Evolutionary conservation across 2,797 vertebrate genomes (phyloP), one percentile per base, ranked within the genome.

Genomic region (Lemur catta): DNA sequence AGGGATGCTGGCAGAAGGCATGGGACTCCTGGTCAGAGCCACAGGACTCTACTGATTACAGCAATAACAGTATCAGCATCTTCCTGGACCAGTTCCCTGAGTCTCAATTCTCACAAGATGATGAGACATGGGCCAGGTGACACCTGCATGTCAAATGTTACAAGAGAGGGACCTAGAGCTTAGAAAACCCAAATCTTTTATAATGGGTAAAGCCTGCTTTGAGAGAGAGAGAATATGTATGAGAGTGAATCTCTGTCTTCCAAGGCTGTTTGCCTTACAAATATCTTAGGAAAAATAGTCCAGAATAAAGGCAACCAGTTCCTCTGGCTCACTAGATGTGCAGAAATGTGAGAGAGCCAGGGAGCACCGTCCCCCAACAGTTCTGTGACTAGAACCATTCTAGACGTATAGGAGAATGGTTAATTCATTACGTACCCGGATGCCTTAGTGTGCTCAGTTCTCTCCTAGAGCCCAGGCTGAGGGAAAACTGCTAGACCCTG

Each of bases 351-450:
- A 35, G 79, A 82, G 20, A 38, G 6, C 2, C 28, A 0, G 1
- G 41, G 57, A 80, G 46, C 33, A 28, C 18, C 3, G 1, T n/a
- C 65, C 87, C 17, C 55, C 15, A 20, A 1, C 10, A 33, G 30
- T 2, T 1, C 0, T 0, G 5, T 15, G 76, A 43, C 50, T 75
- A 57, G 84, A 63, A 1, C 38, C 6, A 2, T 22, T 65, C 52
- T 9, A 35, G 57, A 24, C 1, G 2, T 4, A 4, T 17, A 17
- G 84, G 57, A 75, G 38, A 24, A 46, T 12, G 15, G 28, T 12
- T 33, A 5, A 1, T 48, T 90, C 4, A 11, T 52, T 41, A 5
- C 0, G 0, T 6, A 7, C 2, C 1, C 2, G 18, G 17, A 30
- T 67, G 46, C 35, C 50, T 17, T 13, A 14, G 74, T 26, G 7